These are phyloP conservation scores for Bedellia somnulentella DNA, from an alignment of 2,888 invertebrate species.

Conservation along the genomic window DNA sequence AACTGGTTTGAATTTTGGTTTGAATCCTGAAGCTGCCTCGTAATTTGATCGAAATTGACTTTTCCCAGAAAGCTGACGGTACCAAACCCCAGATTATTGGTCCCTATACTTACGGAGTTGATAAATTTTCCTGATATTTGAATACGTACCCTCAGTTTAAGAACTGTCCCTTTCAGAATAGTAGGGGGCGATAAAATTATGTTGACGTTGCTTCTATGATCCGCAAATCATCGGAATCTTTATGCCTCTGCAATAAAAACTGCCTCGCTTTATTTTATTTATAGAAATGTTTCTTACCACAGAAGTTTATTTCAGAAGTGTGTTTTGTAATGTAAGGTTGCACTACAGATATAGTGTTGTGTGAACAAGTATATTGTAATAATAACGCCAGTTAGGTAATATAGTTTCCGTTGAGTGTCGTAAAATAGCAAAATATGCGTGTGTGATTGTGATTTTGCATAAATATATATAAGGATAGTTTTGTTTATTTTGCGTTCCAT, in stretches of 20 bases:
- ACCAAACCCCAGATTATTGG: constrained; percentile 50
- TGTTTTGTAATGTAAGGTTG: no score
- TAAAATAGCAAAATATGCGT: no score
- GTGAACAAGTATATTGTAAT: no score
- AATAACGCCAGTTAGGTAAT: no score
- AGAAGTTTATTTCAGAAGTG: no score
- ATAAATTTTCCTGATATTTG: constrained; percentile 56
- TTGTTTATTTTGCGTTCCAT: background rate
- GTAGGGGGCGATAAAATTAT: constrained; percentile 26
- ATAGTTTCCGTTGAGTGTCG: no score
- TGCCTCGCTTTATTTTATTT: no score
- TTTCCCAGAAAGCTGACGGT: constrained; percentile 52
- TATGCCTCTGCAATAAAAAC: no score
- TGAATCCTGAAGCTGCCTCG: constrained; percentile 13
- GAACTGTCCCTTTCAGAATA: constrained; percentile 37
- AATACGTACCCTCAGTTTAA: constrained; percentile 42
- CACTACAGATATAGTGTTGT: no score
- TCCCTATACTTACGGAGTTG: constrained; percentile 41
- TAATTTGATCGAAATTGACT: constrained; percentile 56
- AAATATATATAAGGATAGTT: background rate
- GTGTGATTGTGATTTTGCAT: no score
- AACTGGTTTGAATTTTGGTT: background rate
- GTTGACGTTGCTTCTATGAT: constrained; percentile 23
- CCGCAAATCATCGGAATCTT: no score
- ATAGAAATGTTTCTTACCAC: no score